Percentiles rank a stretch among this genome's conserved stretches.
These are phyloP conservation scores for Cheilosia pagana DNA, from an alignment of 2,888 invertebrate genomes.

Conservation along the genomic window DNA sequence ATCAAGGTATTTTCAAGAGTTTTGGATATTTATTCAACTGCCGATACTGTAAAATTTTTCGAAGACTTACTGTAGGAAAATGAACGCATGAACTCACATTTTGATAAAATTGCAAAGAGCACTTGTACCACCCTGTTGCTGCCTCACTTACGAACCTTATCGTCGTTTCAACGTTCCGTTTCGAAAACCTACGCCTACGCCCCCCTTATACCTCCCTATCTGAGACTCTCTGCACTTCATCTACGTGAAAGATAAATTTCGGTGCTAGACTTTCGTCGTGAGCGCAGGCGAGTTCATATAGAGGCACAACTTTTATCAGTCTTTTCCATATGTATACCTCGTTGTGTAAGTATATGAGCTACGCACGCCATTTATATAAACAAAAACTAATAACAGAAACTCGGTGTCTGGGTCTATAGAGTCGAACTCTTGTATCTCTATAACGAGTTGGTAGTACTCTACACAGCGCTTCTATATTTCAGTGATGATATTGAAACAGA, in stretches of 20 bases:
- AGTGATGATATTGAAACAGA: slow-evolving; percentile 17
- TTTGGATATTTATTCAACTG: no score
- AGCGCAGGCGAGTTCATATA: slow-evolving; percentile 41
- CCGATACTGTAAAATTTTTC: no score
- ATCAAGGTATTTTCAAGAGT: no score
- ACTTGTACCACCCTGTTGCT: no score
- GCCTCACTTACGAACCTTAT: no score
- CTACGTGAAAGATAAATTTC: slow-evolving; percentile 55
- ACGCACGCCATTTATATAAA: slow-evolving; percentile 2
- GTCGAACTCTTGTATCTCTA: slow-evolving; percentile 12
- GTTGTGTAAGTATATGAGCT: slow-evolving; percentile 31
- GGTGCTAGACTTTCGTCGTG: slow-evolving; percentile 60
- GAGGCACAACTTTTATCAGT: slow-evolving; percentile 61
- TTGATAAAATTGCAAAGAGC: no score
- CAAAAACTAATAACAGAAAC: slow-evolving; percentile 26
- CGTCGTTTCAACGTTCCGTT: not conserved
- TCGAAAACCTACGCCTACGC: slow-evolving; percentile 2
- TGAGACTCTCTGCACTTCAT: slow-evolving; percentile 25
- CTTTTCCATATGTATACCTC: slow-evolving; percentile 49
- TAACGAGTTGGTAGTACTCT: slow-evolving; percentile 3
- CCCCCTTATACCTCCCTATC: slow-evolving; percentile 28
- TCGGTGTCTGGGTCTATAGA: not conserved
- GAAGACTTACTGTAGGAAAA: no score
- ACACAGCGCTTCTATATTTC: slow-evolving; percentile 21
- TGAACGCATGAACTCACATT: no score